Conservation (phyloP, 2,888 invertebrate genomes). For the Artemia sinica region DNA sequence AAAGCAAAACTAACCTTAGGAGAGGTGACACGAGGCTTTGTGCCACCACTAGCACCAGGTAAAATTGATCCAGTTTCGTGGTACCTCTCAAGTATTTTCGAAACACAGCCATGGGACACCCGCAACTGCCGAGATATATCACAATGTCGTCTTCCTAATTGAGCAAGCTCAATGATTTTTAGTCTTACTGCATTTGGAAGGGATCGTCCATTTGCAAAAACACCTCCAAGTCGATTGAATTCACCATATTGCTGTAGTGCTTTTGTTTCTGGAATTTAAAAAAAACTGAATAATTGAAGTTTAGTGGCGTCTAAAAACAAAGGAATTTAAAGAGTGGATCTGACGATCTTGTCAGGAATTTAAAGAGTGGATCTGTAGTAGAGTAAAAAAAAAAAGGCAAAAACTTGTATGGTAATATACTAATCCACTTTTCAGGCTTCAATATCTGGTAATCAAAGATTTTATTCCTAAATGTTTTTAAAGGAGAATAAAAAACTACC, state of each 20-base stretch:
- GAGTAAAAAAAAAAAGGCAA: too few relatives aligned
- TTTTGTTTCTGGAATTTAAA: conserved; percentile 32
- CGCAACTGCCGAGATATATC: conserved; percentile 75
- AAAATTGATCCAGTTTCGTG: conserved; percentile 85
- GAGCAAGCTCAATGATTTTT: conserved; percentile 74
- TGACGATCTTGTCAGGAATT: too few relatives aligned
- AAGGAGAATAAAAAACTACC: too few relatives aligned
- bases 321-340: too few relatives aligned
- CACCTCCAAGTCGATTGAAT: conserved; percentile 87
- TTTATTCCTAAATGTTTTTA: too few relatives aligned
- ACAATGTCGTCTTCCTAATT: conserved; percentile 76
- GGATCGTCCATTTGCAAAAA: conserved; percentile 82
- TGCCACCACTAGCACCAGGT: conserved; percentile 88
- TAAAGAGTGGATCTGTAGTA: too few relatives aligned
- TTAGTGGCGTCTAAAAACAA: too few relatives aligned
- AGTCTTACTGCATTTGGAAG: conserved; percentile 71
- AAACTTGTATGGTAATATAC: too few relatives aligned
- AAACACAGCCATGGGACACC: conserved; percentile 83
- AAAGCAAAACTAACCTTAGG: conserved; percentile 47
- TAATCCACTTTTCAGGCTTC: too few relatives aligned
- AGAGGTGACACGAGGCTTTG: conserved; percentile 87
- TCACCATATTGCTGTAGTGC: conserved; percentile 85
- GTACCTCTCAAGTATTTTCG: conserved; percentile 78
- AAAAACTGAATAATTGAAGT: not conserved
- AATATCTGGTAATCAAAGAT: too few relatives aligned